These are phyloP conservation scores for Apodemus agrarius DNA, from an alignment of 2,797 vertebrate genomes.

Conservation along the genomic window DNA sequence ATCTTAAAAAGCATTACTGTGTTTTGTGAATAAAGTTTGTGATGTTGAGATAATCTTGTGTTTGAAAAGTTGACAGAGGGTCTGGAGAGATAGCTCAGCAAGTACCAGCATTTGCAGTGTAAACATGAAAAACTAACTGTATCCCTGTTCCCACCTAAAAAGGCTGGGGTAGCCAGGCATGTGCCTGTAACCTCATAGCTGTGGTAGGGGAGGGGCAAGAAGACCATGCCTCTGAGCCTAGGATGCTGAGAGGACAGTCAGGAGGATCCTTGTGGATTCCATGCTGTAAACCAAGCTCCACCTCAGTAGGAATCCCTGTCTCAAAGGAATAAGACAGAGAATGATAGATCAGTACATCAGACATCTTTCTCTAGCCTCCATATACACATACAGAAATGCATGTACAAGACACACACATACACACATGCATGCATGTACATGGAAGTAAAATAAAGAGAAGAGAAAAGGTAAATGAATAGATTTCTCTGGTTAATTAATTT, in stretches of 20 bases:
- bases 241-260: too few species aligned
- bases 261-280: too few species aligned
- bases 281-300: background rate
- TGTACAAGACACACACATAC: background rate
- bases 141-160: background rate
- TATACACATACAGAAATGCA: background rate
- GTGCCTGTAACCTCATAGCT: background rate
- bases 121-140: background rate
- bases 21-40: background rate
- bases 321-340: background rate
- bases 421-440: background rate
- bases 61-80: background rate
- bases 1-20: background rate
- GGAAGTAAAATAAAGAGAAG: background rate
- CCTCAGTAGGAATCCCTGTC: background rate
- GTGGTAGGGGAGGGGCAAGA: background rate
- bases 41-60: background rate
- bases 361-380: background rate
- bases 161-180: background rate
- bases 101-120: background rate
- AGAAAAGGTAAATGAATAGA: background rate
- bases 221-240: background rate
- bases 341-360: background rate
- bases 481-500: background rate
- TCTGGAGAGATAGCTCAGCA: background rate